Evolutionary conservation across 2,888 invertebrate genomes (phyloP), one percentile per base, ranked within the genome.

Genomic region (Drosophila trichaetosa): DNA sequence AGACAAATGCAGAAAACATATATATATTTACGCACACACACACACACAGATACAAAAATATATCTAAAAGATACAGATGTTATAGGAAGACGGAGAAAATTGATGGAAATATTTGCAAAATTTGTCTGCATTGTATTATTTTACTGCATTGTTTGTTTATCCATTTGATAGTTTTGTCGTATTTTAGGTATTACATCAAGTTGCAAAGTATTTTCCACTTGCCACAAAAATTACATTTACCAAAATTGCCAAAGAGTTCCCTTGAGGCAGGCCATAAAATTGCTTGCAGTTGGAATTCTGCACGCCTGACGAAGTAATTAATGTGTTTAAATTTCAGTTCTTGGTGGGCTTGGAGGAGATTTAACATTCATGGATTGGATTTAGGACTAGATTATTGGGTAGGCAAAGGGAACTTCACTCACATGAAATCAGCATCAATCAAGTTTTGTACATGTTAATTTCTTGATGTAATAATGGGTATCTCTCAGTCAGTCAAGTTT

Each of bases 71-170:
- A 46, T 46, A 46, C 24, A 46, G 27, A 46, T 46, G 46, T 27
- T 46, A 16, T 16, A 38, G 36, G 16, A 6, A 56, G 68, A 36
- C 49, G 42, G 21, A 51, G 58, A 53, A 62, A 70, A 70, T 71
- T 76, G 61, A 80, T 60, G 65, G 59, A 69, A 80, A 80, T 80
- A 76, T 80, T 70, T 61, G 51, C 62, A 63, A 63, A 71, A 72
- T 63, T 71, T 62, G 11, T 56, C 58, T 73, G 76, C 80, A 79
- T 73, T 57, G 52, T 69, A 60, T 63, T 29, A 56, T 69, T 66
- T 62, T 21, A 53, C 36, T 56, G 64, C 64, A 68, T 52, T 73
- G 58, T 52, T 61, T 24, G 33, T 31, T 31, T 40, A 8, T 34
- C 16, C 13, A 34, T 24, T 7, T 27, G 10, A 36, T 27, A 5